phyloP scores from a whole-genome alignment of 1,140 invertebrate genomes.

The Brachionus angularis region DNA sequence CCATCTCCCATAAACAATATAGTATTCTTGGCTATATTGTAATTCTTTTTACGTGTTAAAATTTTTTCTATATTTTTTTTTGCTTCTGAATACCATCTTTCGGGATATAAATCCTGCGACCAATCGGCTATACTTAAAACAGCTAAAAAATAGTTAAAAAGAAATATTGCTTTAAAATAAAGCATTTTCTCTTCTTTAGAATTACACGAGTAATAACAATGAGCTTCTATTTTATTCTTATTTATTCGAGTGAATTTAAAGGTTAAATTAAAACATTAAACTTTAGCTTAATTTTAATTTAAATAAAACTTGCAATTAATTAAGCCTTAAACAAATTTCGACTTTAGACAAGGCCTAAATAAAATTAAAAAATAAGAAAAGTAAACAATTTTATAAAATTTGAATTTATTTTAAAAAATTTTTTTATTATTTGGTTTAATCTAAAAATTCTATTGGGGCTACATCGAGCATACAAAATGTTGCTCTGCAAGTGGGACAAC shows the following conservation, averaged over 20 bases:
- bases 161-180: neutral
- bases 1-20: slow-evolving; percentile 88
- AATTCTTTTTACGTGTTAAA: neutral
- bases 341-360: too few relatives aligned
- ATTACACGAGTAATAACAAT: too few relatives aligned
- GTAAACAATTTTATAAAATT: too few relatives aligned
- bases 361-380: too few relatives aligned
- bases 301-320: neutral
- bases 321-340: neutral
- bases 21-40: slow-evolving; percentile 73
- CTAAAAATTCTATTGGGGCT: slow-evolving; percentile 51
- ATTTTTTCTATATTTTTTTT: neutral
- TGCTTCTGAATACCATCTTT: slow-evolving; percentile 18
- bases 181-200: too few relatives aligned
- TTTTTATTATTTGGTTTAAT: too few relatives aligned
- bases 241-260: too few relatives aligned
- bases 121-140: neutral
- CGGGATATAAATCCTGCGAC: neutral
- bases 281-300: neutral
- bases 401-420: too few relatives aligned
- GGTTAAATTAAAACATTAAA: neutral
- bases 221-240: too few relatives aligned
- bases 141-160: neutral
- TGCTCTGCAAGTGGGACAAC: slow-evolving; percentile 80
- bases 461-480: slow-evolving; percentile 82